A percentile compares a stretch with the other conserved stretches of the same genome.
Evolutionary conservation across 1,140 invertebrate species (phyloP).

Genomic region (Cotesia vestalis): DNA sequence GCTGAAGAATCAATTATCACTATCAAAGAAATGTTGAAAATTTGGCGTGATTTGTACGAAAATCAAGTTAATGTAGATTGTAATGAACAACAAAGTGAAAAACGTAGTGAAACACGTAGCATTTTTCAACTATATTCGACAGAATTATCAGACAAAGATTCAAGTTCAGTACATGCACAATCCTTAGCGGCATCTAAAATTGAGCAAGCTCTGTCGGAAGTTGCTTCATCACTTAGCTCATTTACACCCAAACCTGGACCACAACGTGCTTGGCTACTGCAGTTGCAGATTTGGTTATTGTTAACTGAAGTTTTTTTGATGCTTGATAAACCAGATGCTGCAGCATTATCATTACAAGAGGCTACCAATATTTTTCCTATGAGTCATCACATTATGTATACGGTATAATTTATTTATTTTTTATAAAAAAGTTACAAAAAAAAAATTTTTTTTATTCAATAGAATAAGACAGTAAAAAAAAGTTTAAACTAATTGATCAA

Average conservation of each 20-base stretch:
- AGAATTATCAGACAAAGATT: slow-evolving; percentile 88
- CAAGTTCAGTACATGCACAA: slow-evolving; percentile 81
- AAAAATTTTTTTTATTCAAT: background rate
- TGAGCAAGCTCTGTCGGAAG: slow-evolving; percentile 91
- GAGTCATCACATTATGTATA: slow-evolving; percentile 91
- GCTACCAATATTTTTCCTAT: slow-evolving; percentile 87
- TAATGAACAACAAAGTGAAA: slow-evolving; percentile 72
- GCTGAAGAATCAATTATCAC: slow-evolving; percentile 84
- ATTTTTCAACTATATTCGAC: slow-evolving; percentile 77
- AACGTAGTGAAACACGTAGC: slow-evolving; percentile 75
- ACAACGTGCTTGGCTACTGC: slow-evolving; percentile 79
- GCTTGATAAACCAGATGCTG: slow-evolving; percentile 80
- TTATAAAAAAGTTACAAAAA: slow-evolving; percentile 5
- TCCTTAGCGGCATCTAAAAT: slow-evolving; percentile 84
- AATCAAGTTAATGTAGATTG: slow-evolving; percentile 69
- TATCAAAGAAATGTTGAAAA: slow-evolving; percentile 85
- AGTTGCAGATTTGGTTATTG: slow-evolving; percentile 87
- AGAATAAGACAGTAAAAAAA: background rate
- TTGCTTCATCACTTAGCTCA: slow-evolving; percentile 84
- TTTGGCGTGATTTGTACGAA: slow-evolving; percentile 88
- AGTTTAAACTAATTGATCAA: slow-evolving; percentile 1
- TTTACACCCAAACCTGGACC: slow-evolving; percentile 78
- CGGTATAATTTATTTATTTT: slow-evolving; percentile 69
- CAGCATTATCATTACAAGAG: slow-evolving; percentile 87
- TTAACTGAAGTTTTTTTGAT: slow-evolving; percentile 87